Evolutionary conservation across 2,888 invertebrate species (phyloP), one percentile per base, ranked within the genome.

Genomic region (Suillia variegata): DNA sequence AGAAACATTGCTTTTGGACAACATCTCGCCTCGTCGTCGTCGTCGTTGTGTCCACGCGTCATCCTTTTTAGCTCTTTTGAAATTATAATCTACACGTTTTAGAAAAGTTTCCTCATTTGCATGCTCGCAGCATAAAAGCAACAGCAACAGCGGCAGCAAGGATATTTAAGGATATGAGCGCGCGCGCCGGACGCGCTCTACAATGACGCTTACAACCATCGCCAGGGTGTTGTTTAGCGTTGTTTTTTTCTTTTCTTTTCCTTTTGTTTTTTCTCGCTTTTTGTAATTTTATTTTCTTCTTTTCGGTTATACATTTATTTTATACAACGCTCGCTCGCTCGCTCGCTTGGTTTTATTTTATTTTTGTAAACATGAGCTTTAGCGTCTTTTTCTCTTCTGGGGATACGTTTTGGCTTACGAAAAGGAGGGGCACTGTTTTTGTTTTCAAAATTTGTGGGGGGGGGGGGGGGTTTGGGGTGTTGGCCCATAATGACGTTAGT

Each of bases 61-160:
- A 45, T 59, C 31, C 55, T 50, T 55, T 59, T 50, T 26, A 42
- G 66, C 69, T 70, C 67, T 75, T 75, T 70, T 74, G 73, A 75
- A 75, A 75, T 76, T 76, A 75, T 75, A 75, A 76, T 76, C 75
- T 75, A 71, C 74, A 64, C 60, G 59, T 61, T 64, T 62, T 63
- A 59, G 38, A 54, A 50, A 61, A 61, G 38, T 58, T 62, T 62
- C 48, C 64, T 62, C 67, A 63, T 67, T 65, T 65, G 63, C 67
- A 66, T 66, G 58, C 38, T 31, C 48, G 31, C 56, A 61, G 61
- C 47, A 58, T 56, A 59, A 59, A 58, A 58, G n/a, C n/a, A n/a
- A n/a, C n/a, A n/a, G n/a, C n/a, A n/a, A n/a, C n/a, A n/a, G n/a
- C n/a, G n/a, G n/a, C n/a, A n/a, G n/a, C n/a, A n/a, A n/a, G 58